These are phyloP conservation scores for Pristionchus entomophagus DNA, from an alignment of 2,888 invertebrate species.

Conservation along the genomic window DNA sequence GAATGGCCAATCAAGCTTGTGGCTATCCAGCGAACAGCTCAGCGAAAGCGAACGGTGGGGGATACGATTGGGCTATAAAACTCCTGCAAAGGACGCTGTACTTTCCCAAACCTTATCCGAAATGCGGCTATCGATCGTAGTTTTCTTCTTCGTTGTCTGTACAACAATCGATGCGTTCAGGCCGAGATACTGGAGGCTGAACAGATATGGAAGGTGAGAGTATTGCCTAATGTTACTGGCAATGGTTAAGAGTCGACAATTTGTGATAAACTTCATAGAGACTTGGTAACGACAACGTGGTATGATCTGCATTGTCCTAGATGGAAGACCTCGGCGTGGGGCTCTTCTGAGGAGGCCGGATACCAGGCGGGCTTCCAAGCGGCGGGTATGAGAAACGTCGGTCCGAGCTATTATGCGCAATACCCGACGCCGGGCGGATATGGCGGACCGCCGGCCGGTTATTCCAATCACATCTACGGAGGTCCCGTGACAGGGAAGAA, in stretches of 20 bases:
- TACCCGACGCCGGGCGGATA: background rate
- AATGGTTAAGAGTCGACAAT: too few species aligned
- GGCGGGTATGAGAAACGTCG: background rate
- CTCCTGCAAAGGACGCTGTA: background rate
- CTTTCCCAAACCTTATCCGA: background rate
- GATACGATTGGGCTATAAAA: conserved; percentile 16
- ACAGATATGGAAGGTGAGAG: conserved; percentile 18
- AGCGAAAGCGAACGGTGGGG: background rate
- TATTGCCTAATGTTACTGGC: too few species aligned
- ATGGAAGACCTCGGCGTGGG: conserved; percentile 26
- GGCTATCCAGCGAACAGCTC: background rate
- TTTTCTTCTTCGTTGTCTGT: background rate
- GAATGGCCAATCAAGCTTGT: too few species aligned
- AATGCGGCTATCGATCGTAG: background rate
- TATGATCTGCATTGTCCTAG: too few species aligned
- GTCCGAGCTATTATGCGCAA: background rate
- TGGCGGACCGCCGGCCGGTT: background rate
- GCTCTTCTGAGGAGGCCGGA: conserved; percentile 23
- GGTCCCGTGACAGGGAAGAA: too few species aligned
- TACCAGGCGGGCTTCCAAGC: background rate
- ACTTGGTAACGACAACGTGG: too few species aligned
- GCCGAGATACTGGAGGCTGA: conserved; percentile 28
- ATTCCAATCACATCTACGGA: too few species aligned
- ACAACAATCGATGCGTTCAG: background rate
- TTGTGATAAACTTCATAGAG: too few species aligned